Conservation (phyloP, 2,797 vertebrate genomes). For the Margarornis squamiger region DNA sequence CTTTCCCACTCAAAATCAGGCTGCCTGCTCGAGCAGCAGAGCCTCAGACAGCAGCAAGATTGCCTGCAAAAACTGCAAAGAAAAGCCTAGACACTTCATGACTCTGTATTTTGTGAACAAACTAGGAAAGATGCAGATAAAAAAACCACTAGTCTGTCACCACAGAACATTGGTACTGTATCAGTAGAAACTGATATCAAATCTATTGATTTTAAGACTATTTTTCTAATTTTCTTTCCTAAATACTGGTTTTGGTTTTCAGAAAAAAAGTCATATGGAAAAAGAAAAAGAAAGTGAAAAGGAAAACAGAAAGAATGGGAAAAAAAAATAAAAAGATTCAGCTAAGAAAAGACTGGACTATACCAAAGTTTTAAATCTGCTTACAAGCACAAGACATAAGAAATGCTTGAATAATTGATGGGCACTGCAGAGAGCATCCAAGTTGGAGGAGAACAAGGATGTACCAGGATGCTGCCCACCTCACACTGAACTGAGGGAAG, state of each 20-base stretch:
- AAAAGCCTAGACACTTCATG: neutral
- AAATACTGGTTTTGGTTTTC: neutral
- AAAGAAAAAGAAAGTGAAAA: neutral
- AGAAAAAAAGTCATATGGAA: neutral
- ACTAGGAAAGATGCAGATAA: neutral
- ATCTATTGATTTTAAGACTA: neutral
- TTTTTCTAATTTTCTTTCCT: neutral
- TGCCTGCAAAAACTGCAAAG: neutral
- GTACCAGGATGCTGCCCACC: neutral
- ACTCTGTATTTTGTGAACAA: neutral
- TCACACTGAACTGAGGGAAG: neutral
- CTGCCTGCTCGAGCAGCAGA: neutral
- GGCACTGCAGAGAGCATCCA: neutral
- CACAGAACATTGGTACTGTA: neutral
- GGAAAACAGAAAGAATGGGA: accelerated
- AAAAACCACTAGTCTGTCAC: neutral
- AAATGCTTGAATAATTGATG: neutral
- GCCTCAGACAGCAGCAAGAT: neutral
- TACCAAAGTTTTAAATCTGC: neutral
- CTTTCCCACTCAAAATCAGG: neutral
- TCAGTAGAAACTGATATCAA: neutral
- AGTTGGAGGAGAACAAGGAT: neutral
- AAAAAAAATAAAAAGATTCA: accelerated
- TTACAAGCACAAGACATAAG: neutral
- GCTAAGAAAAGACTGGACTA: neutral